Conservation (phyloP, 2,888 invertebrate species). For the Chelonus formosanus region DNA sequence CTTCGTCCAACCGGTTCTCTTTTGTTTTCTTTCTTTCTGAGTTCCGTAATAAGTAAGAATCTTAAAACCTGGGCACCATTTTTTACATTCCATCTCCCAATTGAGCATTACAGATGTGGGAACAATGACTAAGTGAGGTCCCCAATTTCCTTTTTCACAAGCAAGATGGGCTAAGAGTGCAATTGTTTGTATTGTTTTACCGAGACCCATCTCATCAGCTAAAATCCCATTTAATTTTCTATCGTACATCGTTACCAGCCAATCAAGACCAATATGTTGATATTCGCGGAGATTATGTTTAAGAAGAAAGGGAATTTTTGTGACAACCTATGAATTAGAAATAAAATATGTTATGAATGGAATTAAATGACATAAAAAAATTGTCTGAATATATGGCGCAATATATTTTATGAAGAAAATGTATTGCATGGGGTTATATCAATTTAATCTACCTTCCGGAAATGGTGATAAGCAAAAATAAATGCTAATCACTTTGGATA, state of each 20-base stretch:
- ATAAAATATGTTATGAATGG: background rate
- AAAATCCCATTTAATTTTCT: slow-evolving; percentile 94
- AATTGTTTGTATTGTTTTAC: slow-evolving; percentile 97
- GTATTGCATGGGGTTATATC: slow-evolving; percentile 43
- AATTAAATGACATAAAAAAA: background rate
- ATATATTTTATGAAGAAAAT: slow-evolving; percentile 36
- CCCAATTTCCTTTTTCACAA: slow-evolving; percentile 92
- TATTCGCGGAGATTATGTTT: slow-evolving; percentile 92
- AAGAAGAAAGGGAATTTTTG: slow-evolving; percentile 91
- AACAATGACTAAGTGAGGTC: slow-evolving; percentile 98
- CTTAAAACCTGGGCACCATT: slow-evolving; percentile 99
- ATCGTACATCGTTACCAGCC: slow-evolving; percentile 96
- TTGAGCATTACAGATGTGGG: slow-evolving; percentile 99
- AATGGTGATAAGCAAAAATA: slow-evolving; percentile 51
- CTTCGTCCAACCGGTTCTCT: slow-evolving; percentile 96
- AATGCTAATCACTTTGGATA: slow-evolving; percentile 54
- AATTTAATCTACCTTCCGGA: slow-evolving; percentile 57
- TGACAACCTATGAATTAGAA: slow-evolving; percentile 74
- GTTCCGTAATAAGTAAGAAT: slow-evolving; percentile 98
- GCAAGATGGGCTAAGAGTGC: slow-evolving; percentile 93
- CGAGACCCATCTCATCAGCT: slow-evolving; percentile 97
- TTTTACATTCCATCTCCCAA: slow-evolving; percentile 99
- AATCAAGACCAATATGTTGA: slow-evolving; percentile 96
- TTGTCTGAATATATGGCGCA: slow-evolving; percentile 44
- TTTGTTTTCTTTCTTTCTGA: slow-evolving; percentile 92